Conservation (phyloP, 1,140 invertebrate genomes). For the Drosophila quadrilineata region DNA sequence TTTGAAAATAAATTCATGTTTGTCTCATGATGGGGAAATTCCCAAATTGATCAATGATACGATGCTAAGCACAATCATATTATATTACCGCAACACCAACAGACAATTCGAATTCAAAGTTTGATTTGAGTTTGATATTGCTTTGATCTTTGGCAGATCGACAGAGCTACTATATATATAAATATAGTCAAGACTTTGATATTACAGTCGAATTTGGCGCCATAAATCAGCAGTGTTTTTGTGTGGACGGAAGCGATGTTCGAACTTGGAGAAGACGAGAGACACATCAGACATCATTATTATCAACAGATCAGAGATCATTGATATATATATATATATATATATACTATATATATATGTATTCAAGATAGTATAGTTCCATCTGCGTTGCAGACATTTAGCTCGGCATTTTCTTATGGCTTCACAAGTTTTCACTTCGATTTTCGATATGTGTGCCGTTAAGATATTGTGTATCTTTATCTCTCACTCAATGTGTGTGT, state of each 20-base stretch:
- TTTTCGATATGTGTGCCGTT: conserved; percentile 54
- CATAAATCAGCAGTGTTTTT: conserved; percentile 56
- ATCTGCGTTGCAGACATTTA: conserved; percentile 63
- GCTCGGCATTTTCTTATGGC: conserved; percentile 41
- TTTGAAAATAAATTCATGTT: conserved; percentile 13
- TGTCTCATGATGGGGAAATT: conserved; percentile 22
- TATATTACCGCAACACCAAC: conserved; percentile 38
- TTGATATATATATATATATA: too few relatives aligned
- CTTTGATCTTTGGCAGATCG: conserved; percentile 52
- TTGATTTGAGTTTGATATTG: conserved; percentile 25
- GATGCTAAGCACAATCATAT: conserved; percentile 44
- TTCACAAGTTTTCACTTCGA: conserved; percentile 62
- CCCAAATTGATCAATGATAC: conserved; percentile 45
- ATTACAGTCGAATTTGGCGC: conserved; percentile 35
- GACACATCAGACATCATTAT: conserved; percentile 27
- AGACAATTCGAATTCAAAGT: background rate
- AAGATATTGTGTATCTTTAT: conserved; percentile 5
- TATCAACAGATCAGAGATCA: too few relatives aligned
- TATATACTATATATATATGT: too few relatives aligned
- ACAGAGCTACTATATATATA: too few relatives aligned
- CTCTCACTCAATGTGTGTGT: conserved; percentile 2
- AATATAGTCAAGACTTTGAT: conserved; percentile 12
- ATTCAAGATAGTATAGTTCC: conserved; percentile 28
- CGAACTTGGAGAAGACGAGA: conserved; percentile 35
- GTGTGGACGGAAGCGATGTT: conserved; percentile 41